Conservation (phyloP, 2,797 vertebrate species). For the Sebastes taczanowskii region DNA sequence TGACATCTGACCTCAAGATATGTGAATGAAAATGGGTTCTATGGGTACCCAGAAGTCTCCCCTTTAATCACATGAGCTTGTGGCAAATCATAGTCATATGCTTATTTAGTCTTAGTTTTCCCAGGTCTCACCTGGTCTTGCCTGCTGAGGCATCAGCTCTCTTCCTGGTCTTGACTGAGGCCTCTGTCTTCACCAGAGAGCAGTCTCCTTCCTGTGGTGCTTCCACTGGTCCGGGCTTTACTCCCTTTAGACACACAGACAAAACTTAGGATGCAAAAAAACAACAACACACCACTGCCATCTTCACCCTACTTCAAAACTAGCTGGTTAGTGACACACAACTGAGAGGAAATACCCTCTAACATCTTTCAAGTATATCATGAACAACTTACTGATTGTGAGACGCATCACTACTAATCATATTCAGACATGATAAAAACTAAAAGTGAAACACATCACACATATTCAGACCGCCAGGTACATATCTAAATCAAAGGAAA, state of each 20-base stretch:
- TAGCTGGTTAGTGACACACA: not conserved
- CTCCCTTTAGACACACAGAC: conserved; percentile 65
- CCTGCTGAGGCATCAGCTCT: conserved; percentile 66
- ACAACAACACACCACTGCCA: not conserved
- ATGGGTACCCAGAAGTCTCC: too few species aligned
- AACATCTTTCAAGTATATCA: not conserved
- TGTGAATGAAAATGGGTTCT: too few species aligned
- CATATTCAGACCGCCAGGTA: not conserved
- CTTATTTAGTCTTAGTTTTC: not conserved
- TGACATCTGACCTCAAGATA: too few species aligned
- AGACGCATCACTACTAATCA: not conserved
- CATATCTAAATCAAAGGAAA: not conserved
- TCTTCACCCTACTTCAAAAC: not conserved
- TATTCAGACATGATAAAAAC: not conserved
- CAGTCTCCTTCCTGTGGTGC: conserved; percentile 70
- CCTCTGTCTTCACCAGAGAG: conserved; percentile 80
- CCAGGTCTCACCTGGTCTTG: conserved; percentile 78
- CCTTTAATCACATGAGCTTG: too few species aligned
- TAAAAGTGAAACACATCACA: not conserved
- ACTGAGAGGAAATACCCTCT: not conserved
- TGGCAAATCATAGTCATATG: too few species aligned
- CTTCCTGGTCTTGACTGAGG: conserved; percentile 71
- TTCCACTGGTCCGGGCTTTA: conserved; percentile 54
- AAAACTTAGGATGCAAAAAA: not conserved
- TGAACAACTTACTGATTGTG: not conserved